Base-by-base conservation (phyloP, 2,888 invertebrate species). In the Aethes cnicana region DNA sequence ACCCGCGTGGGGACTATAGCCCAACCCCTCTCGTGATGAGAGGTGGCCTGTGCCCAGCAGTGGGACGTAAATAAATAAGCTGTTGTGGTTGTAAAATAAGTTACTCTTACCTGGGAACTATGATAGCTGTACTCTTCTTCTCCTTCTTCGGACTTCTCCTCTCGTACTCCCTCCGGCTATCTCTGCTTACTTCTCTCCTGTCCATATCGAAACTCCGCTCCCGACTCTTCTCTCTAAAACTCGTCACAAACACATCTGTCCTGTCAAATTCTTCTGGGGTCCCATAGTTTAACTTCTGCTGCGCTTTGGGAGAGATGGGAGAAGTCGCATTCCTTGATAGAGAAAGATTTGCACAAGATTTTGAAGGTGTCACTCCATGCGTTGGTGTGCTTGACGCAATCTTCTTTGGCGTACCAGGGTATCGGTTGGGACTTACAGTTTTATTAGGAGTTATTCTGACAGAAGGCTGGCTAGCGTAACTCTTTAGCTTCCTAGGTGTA, bases 401-500 rank as follows among this genome's bases (percentile, higher is more conserved):
- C 41, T 75, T 79, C 50, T 70, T 73, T 3, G 84, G 82, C 0
- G 82, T 79, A 0, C 61, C 66, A 0, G 65, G 56, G 35, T 76
- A 73, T 23, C 73, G 63, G 11, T 62, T 67, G n/a, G 78, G 75
- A 53, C 65, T 76, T 28, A 25, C 55, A 42, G 54, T 68, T 66
- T 84, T 90, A 53, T 77, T 83, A 0, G 84, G 84, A 0, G 82
- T 83, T 18, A 86, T 80, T 6, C 83, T 76, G 0, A 91, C 84
- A 3, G 91, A 91, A 0, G 91, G 91, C 35, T 91, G 91, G 37
- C 90, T 90, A 0, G 82, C 84, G 25, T 86, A 87, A 42, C 89
- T 75, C 64, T 90, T 78, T 57, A 91, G 47, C 65, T 94, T 95
- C 16, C 93, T 88, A 0, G 95, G 95, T 0, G 95, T 95, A 1